Percentiles rank a stretch among this genome's conserved stretches.
phyloP scores from a whole-genome alignment of 2,797 vertebrate species.

The Poecile montanus region DNA sequence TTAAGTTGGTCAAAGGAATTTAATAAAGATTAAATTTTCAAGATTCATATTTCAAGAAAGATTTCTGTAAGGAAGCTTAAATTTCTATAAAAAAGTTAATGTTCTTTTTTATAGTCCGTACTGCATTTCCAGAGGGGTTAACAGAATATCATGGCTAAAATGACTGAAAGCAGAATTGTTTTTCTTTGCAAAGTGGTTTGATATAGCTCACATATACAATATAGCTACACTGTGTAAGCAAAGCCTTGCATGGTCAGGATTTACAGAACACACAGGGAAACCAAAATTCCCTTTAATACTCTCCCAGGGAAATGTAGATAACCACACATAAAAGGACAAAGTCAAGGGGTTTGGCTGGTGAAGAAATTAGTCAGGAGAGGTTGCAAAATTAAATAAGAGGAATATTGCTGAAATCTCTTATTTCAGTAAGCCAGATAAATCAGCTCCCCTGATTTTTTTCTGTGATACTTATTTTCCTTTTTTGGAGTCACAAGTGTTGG shows the following conservation, averaged over 20 bases:
- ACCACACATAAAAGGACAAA: background rate
- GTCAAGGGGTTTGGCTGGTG: background rate
- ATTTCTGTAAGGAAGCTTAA: background rate
- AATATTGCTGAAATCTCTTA: background rate
- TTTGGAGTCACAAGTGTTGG: background rate
- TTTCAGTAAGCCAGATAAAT: background rate
- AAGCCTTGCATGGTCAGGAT: background rate
- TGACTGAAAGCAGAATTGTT: background rate
- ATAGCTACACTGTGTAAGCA: background rate
- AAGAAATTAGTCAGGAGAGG: background rate
- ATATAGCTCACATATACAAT: background rate
- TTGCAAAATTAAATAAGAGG: background rate
- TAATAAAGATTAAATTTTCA: background rate
- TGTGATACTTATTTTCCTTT: background rate
- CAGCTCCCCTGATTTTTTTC: background rate
- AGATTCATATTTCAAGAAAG: background rate
- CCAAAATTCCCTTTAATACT: background rate
- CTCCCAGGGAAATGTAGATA: background rate
- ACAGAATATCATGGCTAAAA: background rate
- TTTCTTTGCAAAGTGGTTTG: background rate
- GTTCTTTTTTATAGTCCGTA: background rate
- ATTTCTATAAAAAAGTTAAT: background rate
- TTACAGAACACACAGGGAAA: background rate
- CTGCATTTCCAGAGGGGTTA: background rate
- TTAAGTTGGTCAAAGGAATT: conserved; percentile 10